These are phyloP conservation scores for Arizona elegans DNA, from an alignment of 2,113 vertebrate species.

Conservation along the genomic window DNA sequence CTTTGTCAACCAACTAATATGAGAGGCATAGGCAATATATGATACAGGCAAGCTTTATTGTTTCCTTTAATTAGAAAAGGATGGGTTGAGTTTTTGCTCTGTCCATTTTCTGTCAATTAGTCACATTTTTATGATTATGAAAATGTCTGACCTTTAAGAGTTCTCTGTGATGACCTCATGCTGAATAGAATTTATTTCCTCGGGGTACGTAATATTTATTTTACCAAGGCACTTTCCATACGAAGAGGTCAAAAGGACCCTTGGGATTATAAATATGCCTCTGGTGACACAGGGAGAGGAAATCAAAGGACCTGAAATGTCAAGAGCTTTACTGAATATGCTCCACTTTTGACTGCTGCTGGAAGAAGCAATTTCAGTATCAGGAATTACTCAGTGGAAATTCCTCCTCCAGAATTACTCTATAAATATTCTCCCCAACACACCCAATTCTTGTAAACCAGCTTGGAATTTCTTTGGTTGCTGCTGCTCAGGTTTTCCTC, in stretches of 20 bases:
- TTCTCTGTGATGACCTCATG: neutral
- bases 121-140: constrained; percentile 17
- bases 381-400: neutral
- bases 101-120: neutral
- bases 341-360: neutral
- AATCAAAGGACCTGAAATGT: neutral
- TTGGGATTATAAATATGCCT: neutral
- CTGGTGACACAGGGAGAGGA: neutral
- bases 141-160: neutral
- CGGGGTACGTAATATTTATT: neutral
- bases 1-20: neutral
- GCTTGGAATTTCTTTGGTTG: neutral
- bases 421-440: neutral
- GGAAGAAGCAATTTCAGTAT: neutral
- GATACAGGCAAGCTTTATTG: neutral
- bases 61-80: constrained; percentile 18
- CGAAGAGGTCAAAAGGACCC: neutral
- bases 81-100: neutral
- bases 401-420: neutral
- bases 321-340: too few relatives aligned
- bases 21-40: neutral
- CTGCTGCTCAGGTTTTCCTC: neutral
- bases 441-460: neutral
- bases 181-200: neutral
- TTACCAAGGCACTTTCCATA: neutral